phyloP scores from a whole-genome alignment of 2,113 vertebrate genomes.

The Rhinopomastus cyanomelas region DNA sequence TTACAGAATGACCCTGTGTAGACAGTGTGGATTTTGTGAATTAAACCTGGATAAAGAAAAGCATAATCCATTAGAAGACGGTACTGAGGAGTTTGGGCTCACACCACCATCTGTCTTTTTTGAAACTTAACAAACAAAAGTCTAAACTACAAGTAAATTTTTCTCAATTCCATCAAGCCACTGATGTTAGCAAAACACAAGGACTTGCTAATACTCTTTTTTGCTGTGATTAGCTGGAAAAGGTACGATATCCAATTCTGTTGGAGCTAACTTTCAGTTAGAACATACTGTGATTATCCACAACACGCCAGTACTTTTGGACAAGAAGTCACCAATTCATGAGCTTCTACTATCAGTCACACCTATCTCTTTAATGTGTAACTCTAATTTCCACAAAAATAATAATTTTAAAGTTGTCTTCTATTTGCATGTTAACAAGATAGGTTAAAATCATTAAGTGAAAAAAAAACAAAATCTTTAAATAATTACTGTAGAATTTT shows the following conservation, averaged over 20 bases:
- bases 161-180: background rate
- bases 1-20: background rate
- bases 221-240: background rate
- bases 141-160: fast-evolving
- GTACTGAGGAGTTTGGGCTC: background rate
- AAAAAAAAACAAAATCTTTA: background rate
- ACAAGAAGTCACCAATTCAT: background rate
- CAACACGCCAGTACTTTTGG: background rate
- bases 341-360: background rate
- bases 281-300: background rate
- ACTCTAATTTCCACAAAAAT: background rate
- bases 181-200: background rate
- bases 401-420: background rate
- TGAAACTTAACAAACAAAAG: background rate
- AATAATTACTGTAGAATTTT: background rate
- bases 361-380: background rate
- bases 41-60: background rate
- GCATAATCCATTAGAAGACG: background rate
- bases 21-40: background rate
- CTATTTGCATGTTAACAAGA: background rate
- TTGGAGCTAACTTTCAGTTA: background rate
- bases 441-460: background rate
- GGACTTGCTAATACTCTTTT: background rate
- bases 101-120: background rate
- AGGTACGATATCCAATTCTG: background rate